Conservation (phyloP, 1,140 invertebrate species). For the Pectinophora gossypiella region DNA sequence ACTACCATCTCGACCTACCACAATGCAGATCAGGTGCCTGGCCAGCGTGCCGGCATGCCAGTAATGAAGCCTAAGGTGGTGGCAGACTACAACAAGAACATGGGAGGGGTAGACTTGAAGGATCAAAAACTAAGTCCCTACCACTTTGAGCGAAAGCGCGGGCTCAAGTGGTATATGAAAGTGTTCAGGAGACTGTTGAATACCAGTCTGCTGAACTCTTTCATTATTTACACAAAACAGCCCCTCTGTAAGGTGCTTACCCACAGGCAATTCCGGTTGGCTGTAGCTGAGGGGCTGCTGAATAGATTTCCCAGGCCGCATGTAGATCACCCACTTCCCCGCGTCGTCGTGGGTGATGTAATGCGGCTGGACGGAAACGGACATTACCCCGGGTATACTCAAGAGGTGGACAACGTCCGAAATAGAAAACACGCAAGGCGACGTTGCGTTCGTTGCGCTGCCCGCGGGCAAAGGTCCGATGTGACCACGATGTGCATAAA, state of each 20-base stretch:
- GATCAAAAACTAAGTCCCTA: background rate
- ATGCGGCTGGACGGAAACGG: background rate
- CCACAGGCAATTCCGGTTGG: too few relatives aligned
- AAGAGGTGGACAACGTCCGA: background rate
- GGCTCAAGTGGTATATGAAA: background rate
- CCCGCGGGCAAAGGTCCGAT: background rate
- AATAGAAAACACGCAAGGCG: background rate
- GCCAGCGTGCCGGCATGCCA: slow-evolving; percentile 2
- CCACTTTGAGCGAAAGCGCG: background rate
- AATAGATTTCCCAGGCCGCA: background rate
- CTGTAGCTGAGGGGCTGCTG: background rate
- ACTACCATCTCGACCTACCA: slow-evolving; percentile 21
- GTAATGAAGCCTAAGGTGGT: background rate
- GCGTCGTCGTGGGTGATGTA: background rate
- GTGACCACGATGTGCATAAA: background rate
- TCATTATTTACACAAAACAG: background rate
- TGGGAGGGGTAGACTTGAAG: background rate
- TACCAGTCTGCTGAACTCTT: background rate
- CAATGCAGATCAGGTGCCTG: slow-evolving; percentile 2
- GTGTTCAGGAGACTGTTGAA: background rate
- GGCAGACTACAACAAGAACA: background rate
- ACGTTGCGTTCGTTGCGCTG: background rate
- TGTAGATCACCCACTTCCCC: background rate
- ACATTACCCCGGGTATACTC: background rate
- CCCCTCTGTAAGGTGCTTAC: background rate